phyloP scores from a whole-genome alignment of 2,888 invertebrate species.

The Carcina quercana region DNA sequence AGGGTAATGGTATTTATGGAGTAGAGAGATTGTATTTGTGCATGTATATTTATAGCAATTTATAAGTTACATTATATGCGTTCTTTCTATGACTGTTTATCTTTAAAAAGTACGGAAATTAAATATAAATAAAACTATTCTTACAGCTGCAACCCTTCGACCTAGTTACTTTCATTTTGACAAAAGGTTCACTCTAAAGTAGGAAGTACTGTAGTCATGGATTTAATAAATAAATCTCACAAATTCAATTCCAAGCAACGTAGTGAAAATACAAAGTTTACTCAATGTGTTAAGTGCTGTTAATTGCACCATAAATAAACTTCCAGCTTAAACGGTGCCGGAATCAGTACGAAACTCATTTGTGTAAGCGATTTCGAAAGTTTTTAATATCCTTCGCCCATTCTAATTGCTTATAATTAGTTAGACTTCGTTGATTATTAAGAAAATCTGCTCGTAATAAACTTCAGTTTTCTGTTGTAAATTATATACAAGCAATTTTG shows the following conservation, averaged over 20 bases:
- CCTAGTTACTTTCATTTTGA: background rate
- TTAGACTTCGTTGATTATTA: background rate
- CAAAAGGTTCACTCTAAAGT: background rate
- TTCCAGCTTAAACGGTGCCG: background rate
- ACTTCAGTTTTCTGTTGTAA: too few relatives aligned
- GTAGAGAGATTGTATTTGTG: too few relatives aligned
- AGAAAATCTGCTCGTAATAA: too few relatives aligned
- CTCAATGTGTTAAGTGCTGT: conserved; percentile 19
- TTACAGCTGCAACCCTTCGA: too few relatives aligned
- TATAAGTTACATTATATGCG: too few relatives aligned
- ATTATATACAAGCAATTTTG: too few relatives aligned
- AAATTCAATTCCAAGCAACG: background rate
- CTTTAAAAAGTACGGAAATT: too few relatives aligned
- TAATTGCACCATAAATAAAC: conserved; percentile 29
- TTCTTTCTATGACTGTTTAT: too few relatives aligned
- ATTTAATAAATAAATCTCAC: background rate
- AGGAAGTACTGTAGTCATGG: background rate
- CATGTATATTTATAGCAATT: too few relatives aligned
- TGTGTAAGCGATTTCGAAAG: background rate
- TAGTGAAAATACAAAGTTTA: background rate
- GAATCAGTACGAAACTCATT: background rate
- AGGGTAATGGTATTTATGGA: too few relatives aligned
- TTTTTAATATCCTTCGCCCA: background rate
- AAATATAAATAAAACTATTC: too few relatives aligned
- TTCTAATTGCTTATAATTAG: background rate